These are phyloP conservation scores for Nyctalus aviator DNA, from an alignment of 2,797 vertebrate genomes.

Conservation along the genomic window DNA sequence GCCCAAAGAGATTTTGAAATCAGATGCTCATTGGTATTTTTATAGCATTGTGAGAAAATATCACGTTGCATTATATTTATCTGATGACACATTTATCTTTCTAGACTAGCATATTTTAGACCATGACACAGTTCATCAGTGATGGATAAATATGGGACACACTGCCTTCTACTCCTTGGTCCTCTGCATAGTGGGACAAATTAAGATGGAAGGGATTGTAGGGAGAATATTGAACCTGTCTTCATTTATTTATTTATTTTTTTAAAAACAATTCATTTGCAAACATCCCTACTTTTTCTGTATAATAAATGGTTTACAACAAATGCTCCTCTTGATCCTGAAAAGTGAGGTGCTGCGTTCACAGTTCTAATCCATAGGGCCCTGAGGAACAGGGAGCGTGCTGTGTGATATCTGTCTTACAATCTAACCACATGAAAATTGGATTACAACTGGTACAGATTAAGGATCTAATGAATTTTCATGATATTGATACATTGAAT, in stretches of 20 bases:
- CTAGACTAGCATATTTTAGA: background rate
- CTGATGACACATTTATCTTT: background rate
- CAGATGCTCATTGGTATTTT: background rate
- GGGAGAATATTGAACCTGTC: background rate
- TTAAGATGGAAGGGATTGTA: background rate
- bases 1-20: background rate
- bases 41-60: background rate
- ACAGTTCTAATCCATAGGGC: background rate
- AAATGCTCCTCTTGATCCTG: background rate
- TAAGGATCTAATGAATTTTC: background rate
- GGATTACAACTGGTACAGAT: background rate
- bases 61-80: background rate
- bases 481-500: background rate
- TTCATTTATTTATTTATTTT: background rate
- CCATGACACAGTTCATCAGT: background rate
- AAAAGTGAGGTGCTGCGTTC: background rate
- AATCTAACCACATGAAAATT: background rate
- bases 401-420: background rate
- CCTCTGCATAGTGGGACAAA: background rate
- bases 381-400: background rate
- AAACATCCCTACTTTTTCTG: background rate
- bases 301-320: background rate
- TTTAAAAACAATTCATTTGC: background rate
- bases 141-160: background rate
- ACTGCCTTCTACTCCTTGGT: background rate